Evolutionary conservation across 2,888 invertebrate species (phyloP).

Genomic region (Eupithecia centaureata): DNA sequence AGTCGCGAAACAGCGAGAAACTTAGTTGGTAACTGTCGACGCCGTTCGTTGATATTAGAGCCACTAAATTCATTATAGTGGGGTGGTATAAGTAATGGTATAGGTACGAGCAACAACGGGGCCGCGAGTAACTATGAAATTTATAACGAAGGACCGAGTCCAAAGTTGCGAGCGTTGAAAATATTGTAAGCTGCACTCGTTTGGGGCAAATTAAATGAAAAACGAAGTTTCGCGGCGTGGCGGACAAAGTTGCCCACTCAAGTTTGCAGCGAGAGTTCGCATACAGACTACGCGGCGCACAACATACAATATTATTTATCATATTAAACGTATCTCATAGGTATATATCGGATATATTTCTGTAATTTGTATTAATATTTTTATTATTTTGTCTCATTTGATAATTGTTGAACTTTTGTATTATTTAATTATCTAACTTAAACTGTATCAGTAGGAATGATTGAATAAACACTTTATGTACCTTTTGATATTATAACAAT

Average conservation of each 20-base stretch:
- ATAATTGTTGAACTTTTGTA: too few species aligned
- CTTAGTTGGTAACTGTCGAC: slow-evolving; percentile 51
- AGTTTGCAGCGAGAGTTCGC: slow-evolving; percentile 67
- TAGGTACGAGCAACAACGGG: slow-evolving; percentile 50
- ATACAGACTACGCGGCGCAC: slow-evolving; percentile 50
- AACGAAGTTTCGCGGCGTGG: slow-evolving; percentile 76
- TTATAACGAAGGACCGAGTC: slow-evolving; percentile 74
- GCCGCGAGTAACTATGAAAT: slow-evolving; percentile 69
- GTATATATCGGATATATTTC: too few species aligned
- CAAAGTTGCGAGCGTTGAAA: slow-evolving; percentile 79
- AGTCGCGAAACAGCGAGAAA: slow-evolving; percentile 19
- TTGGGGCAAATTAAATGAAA: slow-evolving; percentile 82
- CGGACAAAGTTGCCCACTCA: slow-evolving; percentile 78
- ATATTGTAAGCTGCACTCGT: slow-evolving; percentile 82
- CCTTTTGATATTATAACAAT: too few species aligned
- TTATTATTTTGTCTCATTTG: too few species aligned
- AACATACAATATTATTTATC: slow-evolving; percentile 38
- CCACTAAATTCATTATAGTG: slow-evolving; percentile 58
- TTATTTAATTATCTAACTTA: too few species aligned
- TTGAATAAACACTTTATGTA: too few species aligned
- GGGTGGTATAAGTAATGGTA: slow-evolving; percentile 50
- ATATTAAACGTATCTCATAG: neutral
- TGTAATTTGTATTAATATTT: too few species aligned
- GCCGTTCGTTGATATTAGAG: slow-evolving; percentile 53
- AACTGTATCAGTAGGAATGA: too few species aligned